These are phyloP conservation scores for Vidua chalybeata DNA, from an alignment of 2,113 vertebrate species.

Conservation along the genomic window DNA sequence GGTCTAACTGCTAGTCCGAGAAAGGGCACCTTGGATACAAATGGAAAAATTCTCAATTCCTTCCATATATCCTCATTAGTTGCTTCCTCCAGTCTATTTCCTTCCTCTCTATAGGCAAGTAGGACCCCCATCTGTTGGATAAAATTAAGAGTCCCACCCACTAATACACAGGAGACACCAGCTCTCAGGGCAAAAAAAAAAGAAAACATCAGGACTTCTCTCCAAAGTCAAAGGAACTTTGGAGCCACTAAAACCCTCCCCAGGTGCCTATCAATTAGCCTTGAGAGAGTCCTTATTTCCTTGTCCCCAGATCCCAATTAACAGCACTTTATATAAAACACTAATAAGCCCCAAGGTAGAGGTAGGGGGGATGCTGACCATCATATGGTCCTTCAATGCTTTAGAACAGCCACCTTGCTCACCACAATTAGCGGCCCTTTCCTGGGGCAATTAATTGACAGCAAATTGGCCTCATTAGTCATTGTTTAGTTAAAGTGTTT, in stretches of 20 bases:
- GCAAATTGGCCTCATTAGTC: constrained; percentile 66
- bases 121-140: not conserved
- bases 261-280: constrained; percentile 63
- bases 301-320: constrained; percentile 66
- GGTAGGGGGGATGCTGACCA: constrained; percentile 42
- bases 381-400: constrained; percentile 35
- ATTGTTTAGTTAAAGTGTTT: constrained; percentile 59
- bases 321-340: constrained; percentile 41
- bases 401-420: constrained; percentile 39
- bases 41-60: not conserved
- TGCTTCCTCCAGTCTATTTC: not conserved
- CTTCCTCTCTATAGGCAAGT: not conserved
- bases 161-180: not conserved
- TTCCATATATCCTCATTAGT: constrained; percentile 29
- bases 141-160: constrained; percentile 11
- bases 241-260: constrained; percentile 38
- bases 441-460: constrained; percentile 61
- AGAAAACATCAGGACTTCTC: constrained; percentile 25
- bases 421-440: constrained; percentile 63
- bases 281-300: constrained; percentile 62
- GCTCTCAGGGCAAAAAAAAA: not conserved
- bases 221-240: constrained; percentile 48
- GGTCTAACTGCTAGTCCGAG: not conserved
- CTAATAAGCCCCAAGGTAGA: constrained; percentile 47
- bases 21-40: constrained; percentile 28